Evolutionary conservation across 2,797 vertebrate species (phyloP).

Genomic region (Diglossa cyanea): DNA sequence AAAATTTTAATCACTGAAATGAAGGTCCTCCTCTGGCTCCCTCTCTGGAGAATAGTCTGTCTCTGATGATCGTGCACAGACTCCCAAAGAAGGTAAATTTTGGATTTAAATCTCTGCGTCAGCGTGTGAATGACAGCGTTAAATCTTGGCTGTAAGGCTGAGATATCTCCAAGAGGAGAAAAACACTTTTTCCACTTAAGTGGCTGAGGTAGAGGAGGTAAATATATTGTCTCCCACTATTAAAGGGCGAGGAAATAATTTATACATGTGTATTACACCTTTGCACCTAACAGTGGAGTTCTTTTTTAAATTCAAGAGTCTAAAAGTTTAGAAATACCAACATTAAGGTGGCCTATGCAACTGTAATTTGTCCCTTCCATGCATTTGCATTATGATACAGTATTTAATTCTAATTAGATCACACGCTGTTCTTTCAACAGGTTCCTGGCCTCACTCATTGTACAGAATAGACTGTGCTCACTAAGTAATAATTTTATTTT

Average conservation of each 20-base stretch:
- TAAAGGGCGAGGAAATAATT: not conserved
- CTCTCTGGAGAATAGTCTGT: not conserved
- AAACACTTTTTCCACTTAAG: not conserved
- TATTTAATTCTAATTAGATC: conserved; percentile 21
- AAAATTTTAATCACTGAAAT: not conserved
- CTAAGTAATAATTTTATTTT: conserved; percentile 34
- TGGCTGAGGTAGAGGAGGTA: not conserved
- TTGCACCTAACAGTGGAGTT: not conserved
- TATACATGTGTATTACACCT: not conserved
- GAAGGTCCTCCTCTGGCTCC: not conserved
- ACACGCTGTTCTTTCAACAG: not conserved
- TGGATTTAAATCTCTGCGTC: not conserved
- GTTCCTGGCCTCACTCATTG: not conserved
- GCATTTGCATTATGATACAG: not conserved
- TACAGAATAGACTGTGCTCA: not conserved
- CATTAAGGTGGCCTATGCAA: not conserved
- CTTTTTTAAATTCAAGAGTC: not conserved
- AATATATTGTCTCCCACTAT: not conserved
- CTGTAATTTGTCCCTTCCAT: not conserved
- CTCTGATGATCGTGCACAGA: not conserved
- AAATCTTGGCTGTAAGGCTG: not conserved
- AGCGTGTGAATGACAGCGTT: not conserved
- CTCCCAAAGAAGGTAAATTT: not conserved
- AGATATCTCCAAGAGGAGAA: not conserved
- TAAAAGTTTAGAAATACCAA: not conserved